Conservation (phyloP, 1,140 invertebrate genomes). For the Prorops nasuta region DNA sequence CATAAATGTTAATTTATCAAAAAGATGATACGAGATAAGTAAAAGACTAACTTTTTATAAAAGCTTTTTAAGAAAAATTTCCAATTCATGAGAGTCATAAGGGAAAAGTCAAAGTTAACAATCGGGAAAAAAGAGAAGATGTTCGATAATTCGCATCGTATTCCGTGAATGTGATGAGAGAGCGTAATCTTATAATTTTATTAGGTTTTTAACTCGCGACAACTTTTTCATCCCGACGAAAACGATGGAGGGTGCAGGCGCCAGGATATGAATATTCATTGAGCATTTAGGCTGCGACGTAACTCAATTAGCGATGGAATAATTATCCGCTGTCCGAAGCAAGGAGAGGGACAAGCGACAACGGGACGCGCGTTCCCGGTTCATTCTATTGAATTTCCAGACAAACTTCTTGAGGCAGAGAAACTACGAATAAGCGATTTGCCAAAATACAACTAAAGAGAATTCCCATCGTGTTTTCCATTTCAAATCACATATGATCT, state of each 20-base stretch:
- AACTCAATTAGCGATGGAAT: conserved; percentile 42
- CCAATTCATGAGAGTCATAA: not conserved
- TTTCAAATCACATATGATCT: too few species aligned
- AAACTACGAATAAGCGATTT: conserved; percentile 22
- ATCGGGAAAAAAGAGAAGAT: too few species aligned
- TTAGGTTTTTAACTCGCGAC: conserved; percentile 32
- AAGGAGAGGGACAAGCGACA: conserved; percentile 23
- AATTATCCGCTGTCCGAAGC: conserved; percentile 34
- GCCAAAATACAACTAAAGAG: too few species aligned
- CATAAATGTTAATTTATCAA: too few species aligned
- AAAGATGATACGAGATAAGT: too few species aligned
- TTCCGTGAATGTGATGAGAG: too few species aligned
- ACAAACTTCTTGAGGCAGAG: conserved; percentile 24
- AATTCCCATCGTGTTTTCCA: too few species aligned
- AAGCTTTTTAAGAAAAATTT: not conserved
- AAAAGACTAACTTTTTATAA: too few species aligned
- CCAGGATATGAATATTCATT: conserved; percentile 44
- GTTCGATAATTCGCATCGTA: too few species aligned
- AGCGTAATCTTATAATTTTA: conserved; percentile 41
- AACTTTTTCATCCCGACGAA: conserved; percentile 32
- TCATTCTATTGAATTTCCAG: conserved; percentile 25
- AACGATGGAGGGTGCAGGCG: conserved; percentile 8
- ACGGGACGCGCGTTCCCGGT: conserved; percentile 18
- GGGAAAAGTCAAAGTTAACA: not conserved
- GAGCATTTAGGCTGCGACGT: conserved; percentile 35